Evolutionary conservation across 2,797 vertebrate species (phyloP).

Genomic region (Leuciscus waleckii): DNA sequence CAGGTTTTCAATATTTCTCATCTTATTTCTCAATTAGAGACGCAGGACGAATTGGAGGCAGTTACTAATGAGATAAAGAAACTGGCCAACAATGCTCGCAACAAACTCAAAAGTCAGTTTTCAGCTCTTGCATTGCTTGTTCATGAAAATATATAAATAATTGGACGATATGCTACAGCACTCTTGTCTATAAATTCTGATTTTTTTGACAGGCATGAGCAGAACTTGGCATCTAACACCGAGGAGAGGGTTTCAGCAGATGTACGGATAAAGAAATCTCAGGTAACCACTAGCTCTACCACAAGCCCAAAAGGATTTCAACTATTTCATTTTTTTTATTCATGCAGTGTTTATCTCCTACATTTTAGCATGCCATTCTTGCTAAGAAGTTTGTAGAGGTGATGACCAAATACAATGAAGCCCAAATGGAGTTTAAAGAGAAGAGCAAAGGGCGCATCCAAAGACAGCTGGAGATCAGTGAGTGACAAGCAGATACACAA

Average conservation of each 20-base stretch:
- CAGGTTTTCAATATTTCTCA: neutral
- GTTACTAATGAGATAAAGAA: conserved; percentile 93
- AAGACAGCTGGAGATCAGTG: conserved; percentile 93
- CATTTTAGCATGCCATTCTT: conserved; percentile 85
- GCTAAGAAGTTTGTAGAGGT: conserved; percentile 94
- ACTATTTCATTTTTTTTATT: neutral
- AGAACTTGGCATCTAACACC: conserved; percentile 85
- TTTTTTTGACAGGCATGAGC: conserved; percentile 82
- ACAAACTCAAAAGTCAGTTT: conserved; percentile 91
- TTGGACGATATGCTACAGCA: neutral
- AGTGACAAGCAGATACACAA: conserved; percentile 65
- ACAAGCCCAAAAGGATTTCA: neutral
- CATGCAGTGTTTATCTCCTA: neutral
- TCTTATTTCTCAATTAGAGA: conserved; percentile 76
- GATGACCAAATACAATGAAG: conserved; percentile 95
- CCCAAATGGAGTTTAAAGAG: conserved; percentile 91
- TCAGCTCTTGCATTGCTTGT: neutral
- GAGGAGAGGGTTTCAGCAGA: conserved; percentile 88
- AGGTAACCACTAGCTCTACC: conserved; percentile 74
- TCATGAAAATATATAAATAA: neutral
- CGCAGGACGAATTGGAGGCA: conserved; percentile 90
- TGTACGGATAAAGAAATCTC: conserved; percentile 92
- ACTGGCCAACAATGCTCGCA: conserved; percentile 89
- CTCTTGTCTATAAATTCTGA: neutral
- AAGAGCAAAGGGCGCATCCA: conserved; percentile 94